Conservation (phyloP, 2,113 vertebrate species). For the Telmatochromis sp. region DNA sequence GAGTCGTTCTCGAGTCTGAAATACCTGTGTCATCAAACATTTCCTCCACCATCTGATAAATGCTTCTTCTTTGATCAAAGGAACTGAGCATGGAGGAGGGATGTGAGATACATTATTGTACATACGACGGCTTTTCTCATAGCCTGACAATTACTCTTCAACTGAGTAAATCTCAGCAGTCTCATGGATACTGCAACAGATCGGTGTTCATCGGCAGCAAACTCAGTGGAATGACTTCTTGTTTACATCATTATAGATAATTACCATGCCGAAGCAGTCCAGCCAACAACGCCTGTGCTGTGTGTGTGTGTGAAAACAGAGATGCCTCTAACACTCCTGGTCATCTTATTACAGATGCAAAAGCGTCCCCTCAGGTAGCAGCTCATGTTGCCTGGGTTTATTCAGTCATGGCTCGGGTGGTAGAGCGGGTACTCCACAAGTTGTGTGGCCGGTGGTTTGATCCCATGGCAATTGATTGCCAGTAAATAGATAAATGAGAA, state of each 20-base stretch:
- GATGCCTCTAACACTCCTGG: constrained; percentile 18
- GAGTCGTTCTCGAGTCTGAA: background rate
- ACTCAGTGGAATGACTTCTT: constrained; percentile 52
- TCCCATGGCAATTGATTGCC: background rate
- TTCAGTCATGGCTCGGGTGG: background rate
- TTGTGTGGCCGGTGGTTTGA: background rate
- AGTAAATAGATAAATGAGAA: background rate
- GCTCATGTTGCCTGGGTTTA: background rate
- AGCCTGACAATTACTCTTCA: background rate
- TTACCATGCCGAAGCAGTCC: constrained; percentile 54
- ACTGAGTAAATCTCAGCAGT: background rate
- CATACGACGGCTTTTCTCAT: background rate
- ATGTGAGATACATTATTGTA: background rate
- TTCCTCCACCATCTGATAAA: constrained; percentile 22
- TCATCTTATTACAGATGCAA: constrained; percentile 35
- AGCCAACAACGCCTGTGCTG: background rate
- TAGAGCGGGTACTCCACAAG: background rate
- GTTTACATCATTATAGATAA: constrained; percentile 73
- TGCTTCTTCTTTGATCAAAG: constrained; percentile 27
- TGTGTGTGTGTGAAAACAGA: background rate
- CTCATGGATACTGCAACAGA: constrained; percentile 58
- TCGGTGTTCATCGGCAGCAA: constrained; percentile 44
- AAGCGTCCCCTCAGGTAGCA: background rate
- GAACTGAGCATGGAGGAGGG: background rate
- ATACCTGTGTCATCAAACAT: constrained; percentile 25